Percentiles rank a stretch among this genome's conserved stretches.
Evolutionary conservation across 2,888 invertebrate species (phyloP).

Genomic region (Pantelozetes paolii): DNA sequence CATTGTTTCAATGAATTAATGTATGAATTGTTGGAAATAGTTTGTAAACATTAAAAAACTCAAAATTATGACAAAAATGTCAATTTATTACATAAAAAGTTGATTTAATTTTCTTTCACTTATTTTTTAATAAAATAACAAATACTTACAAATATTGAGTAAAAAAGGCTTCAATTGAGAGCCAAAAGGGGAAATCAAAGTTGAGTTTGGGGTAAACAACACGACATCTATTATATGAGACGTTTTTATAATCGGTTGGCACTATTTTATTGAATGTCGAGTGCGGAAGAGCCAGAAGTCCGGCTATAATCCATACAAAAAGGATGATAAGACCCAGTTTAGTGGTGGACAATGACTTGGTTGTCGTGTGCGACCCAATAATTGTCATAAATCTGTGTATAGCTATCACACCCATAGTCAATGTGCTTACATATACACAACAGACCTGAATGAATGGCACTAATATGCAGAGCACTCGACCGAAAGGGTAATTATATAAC

Average conservation of each 20-base stretch:
- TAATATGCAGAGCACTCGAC: constrained; percentile 33
- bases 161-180: constrained; percentile 37
- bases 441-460: constrained; percentile 41
- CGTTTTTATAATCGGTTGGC: neutral
- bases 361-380: neutral
- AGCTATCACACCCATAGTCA: constrained; percentile 41
- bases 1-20: no score
- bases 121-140: no score
- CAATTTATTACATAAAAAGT: no score
- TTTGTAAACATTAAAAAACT: no score
- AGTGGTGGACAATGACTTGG: neutral
- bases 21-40: no score
- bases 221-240: constrained; percentile 28
- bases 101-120: no score
- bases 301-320: constrained; percentile 35
- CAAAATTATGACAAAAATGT: no score
- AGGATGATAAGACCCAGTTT: constrained; percentile 22
- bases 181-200: constrained; percentile 33
- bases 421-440: constrained; percentile 39
- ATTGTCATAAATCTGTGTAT: constrained; percentile 25
- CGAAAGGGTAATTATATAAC: constrained; percentile 35
- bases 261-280: constrained; percentile 38
- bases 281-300: constrained; percentile 21
- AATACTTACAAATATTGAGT: constrained; percentile 41
- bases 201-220: constrained; percentile 35